Conservation (phyloP, 2,888 invertebrate species). For the Parnassius mnemosyne region DNA sequence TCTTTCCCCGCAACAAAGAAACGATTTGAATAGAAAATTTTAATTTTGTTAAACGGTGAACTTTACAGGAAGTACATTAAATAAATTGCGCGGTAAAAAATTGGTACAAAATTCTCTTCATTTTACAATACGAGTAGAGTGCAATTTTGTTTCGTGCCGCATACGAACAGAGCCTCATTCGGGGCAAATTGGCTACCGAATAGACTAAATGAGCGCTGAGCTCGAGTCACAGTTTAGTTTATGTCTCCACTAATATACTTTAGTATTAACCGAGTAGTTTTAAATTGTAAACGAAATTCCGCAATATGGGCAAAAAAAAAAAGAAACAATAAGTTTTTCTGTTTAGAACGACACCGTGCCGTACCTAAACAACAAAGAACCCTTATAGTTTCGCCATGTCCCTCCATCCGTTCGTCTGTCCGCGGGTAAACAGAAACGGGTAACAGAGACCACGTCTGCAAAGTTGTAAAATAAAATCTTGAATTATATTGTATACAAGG, state of each 20-base stretch:
- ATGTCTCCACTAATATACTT: neutral
- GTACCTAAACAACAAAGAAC: too few species aligned
- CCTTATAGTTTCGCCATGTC: too few species aligned
- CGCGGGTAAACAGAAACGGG: too few species aligned
- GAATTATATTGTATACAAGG: too few species aligned
- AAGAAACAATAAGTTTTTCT: too few species aligned
- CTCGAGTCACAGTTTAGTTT: slow-evolving; percentile 1
- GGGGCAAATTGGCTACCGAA: slow-evolving; percentile 12
- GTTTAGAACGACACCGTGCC: too few species aligned
- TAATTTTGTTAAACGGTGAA: neutral
- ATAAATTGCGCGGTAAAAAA: neutral
- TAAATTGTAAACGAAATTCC: too few species aligned
- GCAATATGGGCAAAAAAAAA: too few species aligned
- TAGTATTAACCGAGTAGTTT: neutral
- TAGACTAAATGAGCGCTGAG: slow-evolving; percentile 1
- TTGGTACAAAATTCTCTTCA: slow-evolving; percentile 11
- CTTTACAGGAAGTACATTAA: slow-evolving; percentile 2
- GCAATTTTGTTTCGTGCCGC: slow-evolving; percentile 2
- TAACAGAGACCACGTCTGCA: too few species aligned
- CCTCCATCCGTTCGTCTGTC: too few species aligned
- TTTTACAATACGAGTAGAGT: slow-evolving; percentile 1
- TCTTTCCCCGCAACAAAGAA: too few species aligned
- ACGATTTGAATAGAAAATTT: neutral
- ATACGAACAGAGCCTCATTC: neutral
- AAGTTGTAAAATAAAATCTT: too few species aligned